Evolutionary conservation across 2,888 invertebrate species (phyloP), one percentile per base, ranked within the genome.

Genomic region (Heliconius aoede): DNA sequence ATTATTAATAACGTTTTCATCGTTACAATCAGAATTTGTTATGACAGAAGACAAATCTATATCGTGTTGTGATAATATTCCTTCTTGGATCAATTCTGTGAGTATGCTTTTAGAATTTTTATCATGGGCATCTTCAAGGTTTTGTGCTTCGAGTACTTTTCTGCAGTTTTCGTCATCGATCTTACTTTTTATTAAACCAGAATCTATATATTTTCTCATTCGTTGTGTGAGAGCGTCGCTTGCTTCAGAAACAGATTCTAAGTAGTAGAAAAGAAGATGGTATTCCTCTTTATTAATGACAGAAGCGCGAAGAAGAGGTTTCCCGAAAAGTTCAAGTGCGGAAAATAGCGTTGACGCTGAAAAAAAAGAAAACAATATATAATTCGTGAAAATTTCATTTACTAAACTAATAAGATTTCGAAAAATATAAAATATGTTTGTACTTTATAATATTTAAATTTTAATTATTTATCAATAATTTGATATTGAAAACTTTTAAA

Each of bases 261-360:
- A 85, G 80, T 94, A 94, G 81, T 95, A 95, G 84, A 95, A 95
- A 7, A 95, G 88, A 78, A 95, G 84, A 81, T 95, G 93, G 81
- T 95, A 95, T 82, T 95, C 95, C 80, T 94, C 93, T 78, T 93
- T 93, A 26, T 91, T 92, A 81, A 95, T 94, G 78, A 90, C 93
- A 67, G 94, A 91, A 72, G 94, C 94, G 60, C 94, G 89, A 51
- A 94, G 85, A 76, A 96, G 89, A 1, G 96, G 96, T 83, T 95
- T 95, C 28, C 95, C 96, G 85, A 96, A 96, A 76, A 96, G 89
- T 86, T 96, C 96, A 82, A 95, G 94, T 71, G 95, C 96, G 80
- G 96, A 96, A 86, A 95, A 95, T 78, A 96, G 87, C 79, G 95
- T 95, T 79, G 94, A 89, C 83, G 94, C 94, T 94, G 94, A 80